Conservation (phyloP, 2,113 vertebrate species). For the Cisticola juncidis region DNA sequence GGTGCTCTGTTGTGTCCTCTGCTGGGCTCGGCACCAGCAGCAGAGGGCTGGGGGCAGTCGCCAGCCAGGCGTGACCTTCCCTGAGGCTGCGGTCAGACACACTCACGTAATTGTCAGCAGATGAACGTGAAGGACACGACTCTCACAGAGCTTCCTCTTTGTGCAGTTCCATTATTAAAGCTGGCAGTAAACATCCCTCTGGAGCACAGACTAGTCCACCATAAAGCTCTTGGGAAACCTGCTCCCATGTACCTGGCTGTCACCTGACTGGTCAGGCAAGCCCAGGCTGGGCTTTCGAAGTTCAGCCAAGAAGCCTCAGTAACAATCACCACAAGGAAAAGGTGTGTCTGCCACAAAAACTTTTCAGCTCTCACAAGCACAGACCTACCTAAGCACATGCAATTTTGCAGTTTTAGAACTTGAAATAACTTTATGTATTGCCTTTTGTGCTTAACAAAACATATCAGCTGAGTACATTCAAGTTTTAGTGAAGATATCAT, state of each 20-base stretch:
- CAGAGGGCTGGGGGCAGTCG: not conserved
- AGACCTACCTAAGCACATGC: not conserved
- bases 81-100: accelerated
- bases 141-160: not conserved
- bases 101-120: not conserved
- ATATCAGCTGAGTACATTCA: not conserved
- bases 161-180: not conserved
- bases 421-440: not conserved
- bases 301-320: not conserved
- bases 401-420: not conserved
- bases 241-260: not conserved
- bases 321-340: not conserved
- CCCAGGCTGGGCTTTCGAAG: not conserved
- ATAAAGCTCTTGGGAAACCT: not conserved
- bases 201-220: not conserved
- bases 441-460: not conserved
- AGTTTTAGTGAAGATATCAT: not conserved
- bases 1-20: not conserved
- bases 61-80: not conserved
- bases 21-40: not conserved
- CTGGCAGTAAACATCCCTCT: not conserved
- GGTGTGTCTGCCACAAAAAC: not conserved
- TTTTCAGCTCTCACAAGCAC: not conserved
- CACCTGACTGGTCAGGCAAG: accelerated
- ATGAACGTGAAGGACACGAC: not conserved